Base-by-base conservation (phyloP, 2,797 vertebrate genomes). In the Myotis myotis region DNA sequence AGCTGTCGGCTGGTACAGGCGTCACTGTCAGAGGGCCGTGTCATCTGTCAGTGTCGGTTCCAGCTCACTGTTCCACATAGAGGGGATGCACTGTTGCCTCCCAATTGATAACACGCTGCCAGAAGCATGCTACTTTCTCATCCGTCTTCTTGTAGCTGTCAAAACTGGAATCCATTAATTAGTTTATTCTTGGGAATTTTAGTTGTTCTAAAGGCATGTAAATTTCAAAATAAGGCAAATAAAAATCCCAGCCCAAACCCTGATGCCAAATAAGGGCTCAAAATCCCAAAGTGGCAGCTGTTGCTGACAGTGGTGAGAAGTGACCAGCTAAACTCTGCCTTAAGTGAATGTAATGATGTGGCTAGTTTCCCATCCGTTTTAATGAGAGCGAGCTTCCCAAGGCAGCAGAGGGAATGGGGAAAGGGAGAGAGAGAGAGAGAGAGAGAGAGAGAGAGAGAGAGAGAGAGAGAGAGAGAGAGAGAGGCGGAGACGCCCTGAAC, bases 1-100 rank as follows among this genome's bases (percentile, higher is more conserved):
- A 98, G 98, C 99, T 99, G 99, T 99, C 99, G 99, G 98, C 98
- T 98, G 96, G 28, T 99, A 98, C 99, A 98, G 98, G 98, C 99
- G 98, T 99, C 99, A 99, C 99, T 99, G 99, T 99, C 99, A 98
- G 89, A 97, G 98, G 98, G 98, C 98, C 98, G 98, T 99, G 99
- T 99, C 98, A 99, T 98, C 99, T 99, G 99, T 99, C 99, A 99
- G 99, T 98, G 99, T 99, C 98, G 98, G 99, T 99, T 99, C 99
- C 99, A 99, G 99, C 99, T 99, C 99, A 98, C 98, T 99, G 99
- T 99, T 98, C 98, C 98, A 98, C 98, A 98, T 94, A 98, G 98
- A 98, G 98, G 98, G 97, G 94, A 98, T 98, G 98, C 98, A 98
- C 98, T 98, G 98, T 98, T 99, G 98, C 98, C 98, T 99, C 98